phyloP scores from a whole-genome alignment of 1,140 invertebrate species.

The Centruroides vittatus region DNA sequence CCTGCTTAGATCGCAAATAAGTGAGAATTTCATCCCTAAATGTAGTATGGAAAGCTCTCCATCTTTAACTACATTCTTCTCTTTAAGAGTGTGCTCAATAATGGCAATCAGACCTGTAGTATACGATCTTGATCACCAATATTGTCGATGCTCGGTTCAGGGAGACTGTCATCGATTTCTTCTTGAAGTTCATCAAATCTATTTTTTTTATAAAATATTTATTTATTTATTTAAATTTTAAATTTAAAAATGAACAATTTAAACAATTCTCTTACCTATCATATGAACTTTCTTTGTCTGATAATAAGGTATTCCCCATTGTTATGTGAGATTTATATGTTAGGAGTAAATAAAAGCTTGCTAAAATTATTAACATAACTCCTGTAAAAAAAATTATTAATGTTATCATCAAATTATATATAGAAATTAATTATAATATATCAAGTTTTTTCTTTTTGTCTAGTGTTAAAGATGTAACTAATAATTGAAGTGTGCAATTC shows the following conservation, averaged over 20 bases:
- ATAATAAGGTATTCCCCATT: constrained; percentile 7
- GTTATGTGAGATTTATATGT: constrained; percentile 9
- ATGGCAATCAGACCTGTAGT: constrained; percentile 1
- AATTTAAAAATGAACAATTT: not conserved
- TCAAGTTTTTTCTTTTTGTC: too few relatives aligned
- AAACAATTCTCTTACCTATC: constrained; percentile 3
- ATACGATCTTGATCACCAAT: constrained; percentile 14
- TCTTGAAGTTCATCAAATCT: constrained; percentile 16
- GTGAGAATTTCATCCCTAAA: too few relatives aligned
- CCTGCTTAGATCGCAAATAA: too few relatives aligned
- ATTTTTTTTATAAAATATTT: not conserved
- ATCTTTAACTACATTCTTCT: too few relatives aligned
- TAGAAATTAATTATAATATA: too few relatives aligned
- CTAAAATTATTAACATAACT: constrained; percentile 9
- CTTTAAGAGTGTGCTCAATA: too few relatives aligned
- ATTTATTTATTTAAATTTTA: not conserved
- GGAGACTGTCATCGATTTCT: constrained; percentile 16
- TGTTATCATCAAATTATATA: too few relatives aligned
- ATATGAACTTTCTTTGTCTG: constrained; percentile 14
- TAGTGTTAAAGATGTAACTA: too few relatives aligned
- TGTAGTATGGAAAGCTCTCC: too few relatives aligned
- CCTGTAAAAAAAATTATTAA: constrained; percentile 1
- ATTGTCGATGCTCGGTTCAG: constrained; percentile 6
- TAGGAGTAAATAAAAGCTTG: constrained; percentile 11
- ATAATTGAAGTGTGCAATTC: too few relatives aligned